Conservation (phyloP, 2,113 vertebrate genomes). For the Gasterosteus aculeatus region DNA sequence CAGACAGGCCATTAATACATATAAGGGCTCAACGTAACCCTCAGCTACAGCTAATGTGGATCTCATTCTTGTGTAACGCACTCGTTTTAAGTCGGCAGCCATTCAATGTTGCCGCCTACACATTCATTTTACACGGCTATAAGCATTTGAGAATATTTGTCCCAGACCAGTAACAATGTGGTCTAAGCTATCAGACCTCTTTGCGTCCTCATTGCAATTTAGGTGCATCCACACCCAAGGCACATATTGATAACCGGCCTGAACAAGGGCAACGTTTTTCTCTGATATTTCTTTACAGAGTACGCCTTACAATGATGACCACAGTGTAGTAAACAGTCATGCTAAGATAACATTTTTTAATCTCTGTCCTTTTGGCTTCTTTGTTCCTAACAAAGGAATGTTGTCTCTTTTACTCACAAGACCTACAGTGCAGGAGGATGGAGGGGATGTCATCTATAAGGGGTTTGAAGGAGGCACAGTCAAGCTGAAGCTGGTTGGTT, state of each 20-base stretch:
- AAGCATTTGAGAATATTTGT: not conserved
- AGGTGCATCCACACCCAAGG: not conserved
- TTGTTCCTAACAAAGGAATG: constrained; percentile 22
- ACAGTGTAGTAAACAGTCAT: not conserved
- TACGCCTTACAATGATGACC: not conserved
- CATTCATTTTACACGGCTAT: not conserved
- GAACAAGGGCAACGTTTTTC: not conserved
- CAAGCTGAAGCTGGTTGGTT: constrained; percentile 83
- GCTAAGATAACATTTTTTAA: constrained; percentile 16
- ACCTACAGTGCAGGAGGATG: constrained; percentile 85
- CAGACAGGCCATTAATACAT: not conserved
- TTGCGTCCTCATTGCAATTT: not conserved
- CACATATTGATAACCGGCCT: not conserved
- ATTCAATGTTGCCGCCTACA: too few relatives aligned
- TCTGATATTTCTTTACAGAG: not conserved
- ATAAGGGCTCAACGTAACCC: not conserved
- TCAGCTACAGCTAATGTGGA: not conserved
- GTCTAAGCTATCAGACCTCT: not conserved
- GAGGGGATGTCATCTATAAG: constrained; percentile 84
- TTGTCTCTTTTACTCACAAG: constrained; percentile 56
- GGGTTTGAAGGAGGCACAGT: constrained; percentile 83
- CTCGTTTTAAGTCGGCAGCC: too few relatives aligned
- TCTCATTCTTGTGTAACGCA: not conserved
- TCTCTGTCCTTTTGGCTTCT: constrained; percentile 9
- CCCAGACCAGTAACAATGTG: not conserved